phyloP scores from a whole-genome alignment of 2,113 vertebrate genomes.

The Tragulus kanchil region DNA sequence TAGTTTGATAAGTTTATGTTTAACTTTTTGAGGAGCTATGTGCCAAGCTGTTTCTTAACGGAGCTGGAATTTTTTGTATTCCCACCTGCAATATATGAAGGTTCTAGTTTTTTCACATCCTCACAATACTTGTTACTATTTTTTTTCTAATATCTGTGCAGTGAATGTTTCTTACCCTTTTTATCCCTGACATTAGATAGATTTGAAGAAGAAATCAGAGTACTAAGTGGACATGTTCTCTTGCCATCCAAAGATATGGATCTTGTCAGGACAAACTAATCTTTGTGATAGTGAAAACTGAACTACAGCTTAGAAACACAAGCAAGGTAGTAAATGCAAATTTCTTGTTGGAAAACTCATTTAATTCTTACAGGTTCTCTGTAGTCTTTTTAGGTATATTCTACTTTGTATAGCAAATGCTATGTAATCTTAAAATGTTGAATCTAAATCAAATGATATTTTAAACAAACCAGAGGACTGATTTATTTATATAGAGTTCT shows the following conservation, averaged over 20 bases:
- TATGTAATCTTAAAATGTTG: conserved; percentile 33
- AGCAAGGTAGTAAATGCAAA: not conserved
- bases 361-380: conserved; percentile 18
- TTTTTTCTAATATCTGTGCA: not conserved
- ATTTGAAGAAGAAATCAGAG: conserved; percentile 1
- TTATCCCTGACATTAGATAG: conserved; percentile 30
- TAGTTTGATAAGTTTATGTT: conserved; percentile 29
- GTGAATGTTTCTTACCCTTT: not conserved
- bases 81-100: not conserved
- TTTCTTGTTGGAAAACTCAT: conserved; percentile 30
- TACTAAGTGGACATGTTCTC: not conserved
- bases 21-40: conserved; percentile 49
- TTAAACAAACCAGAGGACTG: conserved; percentile 42
- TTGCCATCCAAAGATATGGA: conserved; percentile 16
- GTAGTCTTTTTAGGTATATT: not conserved
- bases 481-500: conserved; percentile 39
- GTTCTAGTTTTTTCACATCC: conserved; percentile 8
- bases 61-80: conserved; percentile 47
- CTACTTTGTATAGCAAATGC: not conserved
- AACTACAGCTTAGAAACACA: not conserved
- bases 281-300: conserved; percentile 38
- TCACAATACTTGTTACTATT: not conserved
- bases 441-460: conserved; percentile 40
- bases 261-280: not conserved
- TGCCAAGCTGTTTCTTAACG: conserved; percentile 6